Evolutionary conservation across 2,797 vertebrate species (phyloP).

Genomic region (Rhinoraja longicauda): DNA sequence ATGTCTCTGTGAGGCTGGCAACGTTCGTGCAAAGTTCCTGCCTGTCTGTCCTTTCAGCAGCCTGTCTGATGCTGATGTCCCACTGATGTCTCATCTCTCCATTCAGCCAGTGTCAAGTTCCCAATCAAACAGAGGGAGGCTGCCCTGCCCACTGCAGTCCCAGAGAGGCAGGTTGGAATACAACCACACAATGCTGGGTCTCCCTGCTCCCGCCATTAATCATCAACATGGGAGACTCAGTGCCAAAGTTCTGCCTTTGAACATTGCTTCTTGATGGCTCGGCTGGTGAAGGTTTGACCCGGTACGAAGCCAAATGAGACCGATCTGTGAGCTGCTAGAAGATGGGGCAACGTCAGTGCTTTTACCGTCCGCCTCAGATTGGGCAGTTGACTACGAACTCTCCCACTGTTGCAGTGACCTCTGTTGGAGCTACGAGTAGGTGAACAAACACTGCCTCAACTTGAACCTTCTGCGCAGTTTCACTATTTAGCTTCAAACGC

Average conservation of each 20-base stretch:
- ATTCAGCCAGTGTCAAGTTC: not conserved
- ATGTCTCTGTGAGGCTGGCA: not conserved
- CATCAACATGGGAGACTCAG: not conserved
- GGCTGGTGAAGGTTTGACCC: not conserved
- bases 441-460: not conserved
- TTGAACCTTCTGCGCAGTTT: not conserved
- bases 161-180: not conserved
- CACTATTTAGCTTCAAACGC: not conserved
- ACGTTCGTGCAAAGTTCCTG: not conserved
- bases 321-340: not conserved
- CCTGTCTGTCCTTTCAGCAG: not conserved
- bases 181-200: not conserved
- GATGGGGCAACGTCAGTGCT: not conserved
- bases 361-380: not conserved
- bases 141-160: not conserved
- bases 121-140: not conserved
- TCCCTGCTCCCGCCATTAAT: not conserved
- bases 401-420: not conserved
- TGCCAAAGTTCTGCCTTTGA: not conserved
- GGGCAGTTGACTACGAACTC: not conserved
- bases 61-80: not conserved
- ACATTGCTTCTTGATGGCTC: not conserved
- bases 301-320: not conserved
- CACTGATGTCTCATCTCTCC: not conserved
- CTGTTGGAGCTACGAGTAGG: not conserved